Base-by-base conservation (phyloP, 2,797 vertebrate species). In the Liparis tanakae region DNA sequence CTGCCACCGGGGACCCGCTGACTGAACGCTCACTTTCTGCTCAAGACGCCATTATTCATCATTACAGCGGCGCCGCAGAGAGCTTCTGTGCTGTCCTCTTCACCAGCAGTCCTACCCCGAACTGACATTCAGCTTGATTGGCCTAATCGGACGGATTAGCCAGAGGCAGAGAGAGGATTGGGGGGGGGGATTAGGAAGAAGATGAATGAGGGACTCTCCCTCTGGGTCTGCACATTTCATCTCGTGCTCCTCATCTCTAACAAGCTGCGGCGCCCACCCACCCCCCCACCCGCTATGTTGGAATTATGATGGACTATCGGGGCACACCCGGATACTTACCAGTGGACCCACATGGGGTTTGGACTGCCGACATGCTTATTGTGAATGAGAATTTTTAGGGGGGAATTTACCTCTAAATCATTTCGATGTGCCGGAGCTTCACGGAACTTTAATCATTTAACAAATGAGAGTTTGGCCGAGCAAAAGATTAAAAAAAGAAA, bases 121-220 rank as follows among this genome's bases (percentile, higher is more conserved):
- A 74, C 72, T 73, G 69, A 83, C 85, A 84, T 82, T 86, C 81
- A 73, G 72, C 80, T 84, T 86, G 80, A 91, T 92, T 93, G 88
- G 81, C 76, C 80, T 88, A 93, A 94, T 93, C 87, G 91, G 82
- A 82, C 67, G 88, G 90, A 92, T 90, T 87, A 85, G 84, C 85
- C 76, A 48, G 72, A 71, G 82, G 82, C 74, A 70, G 73, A 13
- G 53, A 2, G 43, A 25, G 69, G 50, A n/a, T n/a, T n/a, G 55
- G 53, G 51, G 43, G 63, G 18, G 57, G 57, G 70, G 25, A 30
- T 30, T 2, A 30, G 57, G 61, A 37, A 46, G 54, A 37, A 63
- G 77, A 83, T 67, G 80, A 81, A 82, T 61, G 71, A 61, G 74
- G 61, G 34, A 63, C 41, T 56, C 48, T 75, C 83, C 81, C 83